Evolutionary conservation across 2,888 invertebrate genomes (phyloP).

Genomic region (Clepsis dumicolana): DNA sequence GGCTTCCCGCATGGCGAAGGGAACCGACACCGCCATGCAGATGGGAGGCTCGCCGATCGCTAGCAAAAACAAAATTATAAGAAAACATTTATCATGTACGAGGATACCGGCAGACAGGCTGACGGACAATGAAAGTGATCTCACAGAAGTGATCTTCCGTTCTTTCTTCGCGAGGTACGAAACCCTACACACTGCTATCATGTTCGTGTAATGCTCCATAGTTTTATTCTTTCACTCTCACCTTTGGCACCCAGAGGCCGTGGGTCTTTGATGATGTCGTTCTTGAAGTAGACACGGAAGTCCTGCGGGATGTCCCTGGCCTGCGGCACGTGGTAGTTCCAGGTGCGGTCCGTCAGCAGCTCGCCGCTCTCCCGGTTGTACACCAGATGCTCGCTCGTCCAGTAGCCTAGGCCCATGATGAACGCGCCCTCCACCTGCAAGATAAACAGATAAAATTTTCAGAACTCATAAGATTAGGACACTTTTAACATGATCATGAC

Average conservation of each 20-base stretch:
- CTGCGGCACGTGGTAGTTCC: constrained; percentile 89
- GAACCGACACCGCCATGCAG: constrained; percentile 62
- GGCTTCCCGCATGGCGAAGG: constrained; percentile 86
- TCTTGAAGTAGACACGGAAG: constrained; percentile 85
- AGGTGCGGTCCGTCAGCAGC: constrained; percentile 88
- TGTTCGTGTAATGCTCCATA: background rate
- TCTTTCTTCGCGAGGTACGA: too few species aligned
- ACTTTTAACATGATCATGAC: too few species aligned
- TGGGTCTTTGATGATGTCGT: constrained; percentile 81
- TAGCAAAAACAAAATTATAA: constrained; percentile 44
- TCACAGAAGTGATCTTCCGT: too few species aligned
- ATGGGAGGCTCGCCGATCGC: constrained; percentile 75
- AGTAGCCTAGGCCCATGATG: constrained; percentile 88
- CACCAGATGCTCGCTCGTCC: constrained; percentile 87
- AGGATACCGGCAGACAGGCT: too few species aligned
- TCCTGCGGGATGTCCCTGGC: constrained; percentile 88
- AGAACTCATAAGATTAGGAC: too few species aligned
- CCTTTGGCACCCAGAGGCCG: constrained; percentile 86
- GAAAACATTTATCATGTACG: background rate
- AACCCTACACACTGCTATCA: too few species aligned
- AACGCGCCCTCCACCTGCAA: constrained; percentile 88
- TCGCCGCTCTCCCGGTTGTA: constrained; percentile 85
- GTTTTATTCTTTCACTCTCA: constrained; percentile 5
- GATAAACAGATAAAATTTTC: background rate
- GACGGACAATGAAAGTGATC: too few species aligned